Evolutionary conservation across 2,888 invertebrate genomes (phyloP).

Genomic region (Siphlonurus alternatus): DNA sequence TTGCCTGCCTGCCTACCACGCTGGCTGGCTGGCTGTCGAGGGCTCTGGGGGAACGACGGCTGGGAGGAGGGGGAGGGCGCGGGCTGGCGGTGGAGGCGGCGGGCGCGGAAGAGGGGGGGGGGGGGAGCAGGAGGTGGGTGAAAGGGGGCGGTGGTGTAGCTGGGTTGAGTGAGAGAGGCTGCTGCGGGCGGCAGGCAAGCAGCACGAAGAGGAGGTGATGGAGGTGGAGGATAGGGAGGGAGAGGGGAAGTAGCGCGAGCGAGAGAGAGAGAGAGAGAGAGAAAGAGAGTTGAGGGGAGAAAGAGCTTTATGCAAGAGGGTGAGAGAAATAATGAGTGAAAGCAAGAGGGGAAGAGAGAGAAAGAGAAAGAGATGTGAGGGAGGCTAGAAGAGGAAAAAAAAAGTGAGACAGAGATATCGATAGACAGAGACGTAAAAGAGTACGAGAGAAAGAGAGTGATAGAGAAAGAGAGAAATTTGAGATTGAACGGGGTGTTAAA

Average conservation of each 20-base stretch:
- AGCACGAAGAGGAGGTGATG: neutral
- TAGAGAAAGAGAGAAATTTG: neutral
- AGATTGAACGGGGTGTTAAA: neutral
- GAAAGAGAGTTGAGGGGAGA: constrained; percentile 1
- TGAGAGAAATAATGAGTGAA: constrained; percentile 1
- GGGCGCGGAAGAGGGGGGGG: neutral
- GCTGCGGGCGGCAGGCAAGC: neutral
- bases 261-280: neutral
- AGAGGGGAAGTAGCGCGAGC: neutral
- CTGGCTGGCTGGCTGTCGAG: neutral
- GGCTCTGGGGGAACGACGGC: neutral
- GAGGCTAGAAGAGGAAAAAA: neutral
- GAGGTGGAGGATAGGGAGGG: neutral
- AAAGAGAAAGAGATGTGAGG: neutral
- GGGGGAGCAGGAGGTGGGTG: neutral
- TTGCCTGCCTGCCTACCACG: neutral
- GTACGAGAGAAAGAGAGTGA: neutral
- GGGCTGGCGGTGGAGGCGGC: neutral
- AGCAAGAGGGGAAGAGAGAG: constrained; percentile 1
- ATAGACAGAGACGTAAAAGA: neutral
- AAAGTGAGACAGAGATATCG: neutral
- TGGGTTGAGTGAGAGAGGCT: neutral
- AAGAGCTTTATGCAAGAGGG: neutral
- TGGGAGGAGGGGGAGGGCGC: neutral
- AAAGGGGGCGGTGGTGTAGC: neutral